A percentile compares a stretch with the other conserved stretches of the same genome.
phyloP scores from a whole-genome alignment of 1,140 invertebrate genomes.

The Physella acuta region DNA sequence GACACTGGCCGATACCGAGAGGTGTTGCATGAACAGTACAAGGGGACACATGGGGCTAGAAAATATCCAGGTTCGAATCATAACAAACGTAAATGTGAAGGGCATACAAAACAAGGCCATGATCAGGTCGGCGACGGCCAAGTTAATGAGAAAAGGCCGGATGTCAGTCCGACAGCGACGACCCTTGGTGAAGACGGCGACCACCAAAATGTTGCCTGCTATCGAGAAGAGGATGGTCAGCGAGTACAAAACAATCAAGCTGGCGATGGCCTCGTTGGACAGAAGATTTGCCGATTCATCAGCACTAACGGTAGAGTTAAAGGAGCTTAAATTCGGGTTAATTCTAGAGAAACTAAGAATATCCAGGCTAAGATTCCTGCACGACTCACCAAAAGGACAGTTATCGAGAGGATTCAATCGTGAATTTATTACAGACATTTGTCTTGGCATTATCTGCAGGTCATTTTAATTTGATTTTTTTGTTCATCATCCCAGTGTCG shows the following conservation, averaged over 20 bases:
- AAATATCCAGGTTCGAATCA: conserved; percentile 51
- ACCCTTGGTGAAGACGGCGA: conserved; percentile 48
- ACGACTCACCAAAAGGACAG: no score
- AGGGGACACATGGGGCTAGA: conserved; percentile 52
- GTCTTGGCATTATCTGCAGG: no score
- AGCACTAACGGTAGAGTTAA: background rate
- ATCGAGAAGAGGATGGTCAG: conserved; percentile 48
- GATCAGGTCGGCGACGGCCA: conserved; percentile 64
- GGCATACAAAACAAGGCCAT: conserved; percentile 59
- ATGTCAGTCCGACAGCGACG: conserved; percentile 49
- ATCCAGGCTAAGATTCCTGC: no score
- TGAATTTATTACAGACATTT: no score
- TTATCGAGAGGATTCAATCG: no score
- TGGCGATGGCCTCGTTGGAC: conserved; percentile 23
- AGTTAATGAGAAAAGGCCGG: conserved; percentile 73
- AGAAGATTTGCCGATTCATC: conserved; percentile 1
- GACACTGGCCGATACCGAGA: conserved; percentile 53
- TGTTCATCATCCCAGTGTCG: no score
- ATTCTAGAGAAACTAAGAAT: no score
- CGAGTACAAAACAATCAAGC: conserved; percentile 45
- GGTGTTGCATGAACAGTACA: conserved; percentile 53
- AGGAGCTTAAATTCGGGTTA: no score
- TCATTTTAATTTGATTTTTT: no score
- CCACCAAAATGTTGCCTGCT: conserved; percentile 48
- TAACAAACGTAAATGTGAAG: conserved; percentile 55